Evolutionary conservation across 2,888 invertebrate species (phyloP).

Genomic region (Rhopalosiphum nymphaeae): DNA sequence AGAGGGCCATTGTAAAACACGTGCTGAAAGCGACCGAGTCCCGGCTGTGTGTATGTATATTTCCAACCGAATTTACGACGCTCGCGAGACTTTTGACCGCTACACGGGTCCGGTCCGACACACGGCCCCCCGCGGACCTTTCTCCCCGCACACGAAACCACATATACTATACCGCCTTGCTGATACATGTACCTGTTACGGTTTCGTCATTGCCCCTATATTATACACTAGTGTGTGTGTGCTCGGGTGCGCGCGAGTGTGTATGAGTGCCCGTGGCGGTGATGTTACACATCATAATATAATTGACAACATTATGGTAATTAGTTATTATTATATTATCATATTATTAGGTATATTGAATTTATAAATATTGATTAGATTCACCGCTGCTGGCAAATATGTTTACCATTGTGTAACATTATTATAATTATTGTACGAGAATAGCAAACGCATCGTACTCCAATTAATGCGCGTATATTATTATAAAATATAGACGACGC

Average conservation of each 20-base stretch:
- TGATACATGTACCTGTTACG: background rate
- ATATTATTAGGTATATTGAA: background rate
- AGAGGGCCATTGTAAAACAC: constrained; percentile 17
- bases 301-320: background rate
- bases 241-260: too few relatives aligned
- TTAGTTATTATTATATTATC: background rate
- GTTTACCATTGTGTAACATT: background rate
- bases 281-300: background rate
- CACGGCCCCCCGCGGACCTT: background rate
- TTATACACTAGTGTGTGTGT: background rate
- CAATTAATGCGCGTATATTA: background rate
- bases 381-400: background rate
- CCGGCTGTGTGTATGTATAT: background rate
- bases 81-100: constrained; percentile 59
- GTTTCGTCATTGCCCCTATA: background rate
- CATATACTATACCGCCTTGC: background rate
- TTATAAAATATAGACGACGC: background rate
- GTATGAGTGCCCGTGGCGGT: too few relatives aligned
- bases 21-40: constrained; percentile 34
- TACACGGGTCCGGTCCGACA: background rate
- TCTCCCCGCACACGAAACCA: background rate
- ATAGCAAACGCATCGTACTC: background rate
- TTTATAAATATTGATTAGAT: background rate
- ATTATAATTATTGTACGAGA: background rate
- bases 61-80: constrained; percentile 50